Conservation (phyloP, 2,113 vertebrate genomes). For the Nettapus auritus region DNA sequence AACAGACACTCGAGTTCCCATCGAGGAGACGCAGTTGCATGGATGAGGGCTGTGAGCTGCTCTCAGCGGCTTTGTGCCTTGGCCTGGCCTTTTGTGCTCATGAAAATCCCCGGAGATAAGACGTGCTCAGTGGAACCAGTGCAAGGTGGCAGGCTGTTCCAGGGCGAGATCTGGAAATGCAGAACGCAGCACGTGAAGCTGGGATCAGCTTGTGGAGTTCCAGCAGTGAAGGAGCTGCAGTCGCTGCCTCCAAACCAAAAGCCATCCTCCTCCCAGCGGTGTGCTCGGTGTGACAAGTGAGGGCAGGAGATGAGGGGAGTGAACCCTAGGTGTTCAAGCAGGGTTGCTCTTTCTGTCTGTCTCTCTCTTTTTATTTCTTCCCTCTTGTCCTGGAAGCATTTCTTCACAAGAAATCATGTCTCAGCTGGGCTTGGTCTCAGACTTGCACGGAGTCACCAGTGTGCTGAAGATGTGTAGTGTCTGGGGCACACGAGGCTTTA, state of each 20-base stretch:
- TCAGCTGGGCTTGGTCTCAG: not conserved
- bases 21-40: not conserved
- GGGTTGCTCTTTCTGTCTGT: not conserved
- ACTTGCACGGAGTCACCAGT: not conserved
- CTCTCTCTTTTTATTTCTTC: not conserved
- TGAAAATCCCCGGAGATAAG: not conserved
- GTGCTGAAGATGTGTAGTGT: not conserved
- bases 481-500: not conserved
- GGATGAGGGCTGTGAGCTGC: not conserved
- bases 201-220: not conserved
- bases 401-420: not conserved
- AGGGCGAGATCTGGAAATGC: not conserved
- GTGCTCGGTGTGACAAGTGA: not conserved
- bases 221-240: not conserved
- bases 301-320: not conserved
- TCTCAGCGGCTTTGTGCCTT: not conserved
- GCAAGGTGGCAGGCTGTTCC: not conserved
- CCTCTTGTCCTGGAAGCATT: not conserved
- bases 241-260: not conserved
- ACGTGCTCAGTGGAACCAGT: not conserved
- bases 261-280: not conserved
- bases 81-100: not conserved
- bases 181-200: not conserved
- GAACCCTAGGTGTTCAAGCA: not conserved
- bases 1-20: accelerated